phyloP scores from a whole-genome alignment of 2,888 invertebrate genomes.

The Noctua janthe region DNA sequence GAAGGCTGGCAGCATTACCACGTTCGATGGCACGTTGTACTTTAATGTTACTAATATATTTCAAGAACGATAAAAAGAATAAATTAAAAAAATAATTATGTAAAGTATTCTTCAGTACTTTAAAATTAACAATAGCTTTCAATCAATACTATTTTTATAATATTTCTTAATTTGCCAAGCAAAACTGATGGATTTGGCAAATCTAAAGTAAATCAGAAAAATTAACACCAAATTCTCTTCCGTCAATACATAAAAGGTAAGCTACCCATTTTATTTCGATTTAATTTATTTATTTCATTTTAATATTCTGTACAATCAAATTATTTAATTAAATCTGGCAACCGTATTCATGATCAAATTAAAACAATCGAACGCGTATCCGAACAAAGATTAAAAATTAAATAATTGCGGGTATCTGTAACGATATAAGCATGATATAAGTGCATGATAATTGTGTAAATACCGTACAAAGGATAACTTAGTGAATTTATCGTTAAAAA shows the following conservation, averaged over 20 bases:
- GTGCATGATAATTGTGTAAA: not conserved
- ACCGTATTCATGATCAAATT: not conserved
- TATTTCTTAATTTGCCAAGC: not conserved
- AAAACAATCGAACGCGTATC: slow-evolving; percentile 23
- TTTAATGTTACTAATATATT: not conserved
- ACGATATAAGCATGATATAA: too few relatives aligned
- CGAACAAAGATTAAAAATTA: slow-evolving; percentile 17
- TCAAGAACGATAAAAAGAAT: not conserved
- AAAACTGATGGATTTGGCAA: not conserved
- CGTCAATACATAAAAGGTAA: too few relatives aligned
- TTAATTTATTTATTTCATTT: not conserved
- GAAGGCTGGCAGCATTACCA: not conserved
- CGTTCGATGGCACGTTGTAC: not conserved
- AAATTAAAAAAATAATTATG: too few relatives aligned
- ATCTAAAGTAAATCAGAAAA: not conserved
- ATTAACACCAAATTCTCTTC: not conserved
- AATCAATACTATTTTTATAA: too few relatives aligned
- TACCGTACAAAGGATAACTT: not conserved
- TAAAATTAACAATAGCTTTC: not conserved
- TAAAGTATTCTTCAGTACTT: not conserved
- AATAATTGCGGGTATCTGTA: slow-evolving; percentile 32
- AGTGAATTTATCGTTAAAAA: not conserved
- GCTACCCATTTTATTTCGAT: not conserved
- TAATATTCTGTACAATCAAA: not conserved
- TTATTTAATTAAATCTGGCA: slow-evolving; percentile 1